Evolutionary conservation across 1,140 invertebrate species (phyloP), one percentile per base, ranked within the genome.

Genomic region (Thaumetopoea pityocampa): DNA sequence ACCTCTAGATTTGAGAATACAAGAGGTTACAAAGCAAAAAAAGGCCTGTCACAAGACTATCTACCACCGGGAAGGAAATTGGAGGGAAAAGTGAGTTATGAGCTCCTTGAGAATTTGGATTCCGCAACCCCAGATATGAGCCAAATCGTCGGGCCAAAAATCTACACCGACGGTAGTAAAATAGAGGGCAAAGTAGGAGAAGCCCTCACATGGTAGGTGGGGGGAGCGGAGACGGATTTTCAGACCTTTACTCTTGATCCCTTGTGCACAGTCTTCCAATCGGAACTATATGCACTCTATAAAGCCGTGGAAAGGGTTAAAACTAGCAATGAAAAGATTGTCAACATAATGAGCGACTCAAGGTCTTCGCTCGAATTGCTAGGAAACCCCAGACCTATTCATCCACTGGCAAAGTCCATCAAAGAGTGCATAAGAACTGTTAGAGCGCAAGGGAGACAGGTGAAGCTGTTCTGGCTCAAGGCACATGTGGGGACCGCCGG

Each of bases 81-180:
- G 3, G 34, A 43, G 6, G 5, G 7, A 1, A 44, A 26, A 18
- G 10, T 9, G 15, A 44, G n/a, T 41, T n/a, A 40, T 9, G 17
- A 29, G 20, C 29, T 37, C 17, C 40, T 48, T 5, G 44, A 40
- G 24, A 5, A 47, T 16, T 22, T 20, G 27, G 10, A 34, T 18
- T 6, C 16, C 24, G 11, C 18, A 26, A 49, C 38, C 8, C n/a
- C 3, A 5, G 11, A 26, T 6, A 17, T 12, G 23, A 16, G 29
- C 12, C n/a, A 20, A n/a, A 18, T 26, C 6, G n/a, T 10, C 10
- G 45, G 51, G 2, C 37, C 53, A 26, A 23, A 35, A 1, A 43
- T 60, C 2, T 66, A 53, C 24, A 66, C 54, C 0, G 52, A 60
- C 16, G 51, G 47, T 32, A 59, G 55, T 22, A 51, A 59, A 23